Base-by-base conservation (phyloP, 2,113 vertebrate species). In the Mirounga angustirostris region DNA sequence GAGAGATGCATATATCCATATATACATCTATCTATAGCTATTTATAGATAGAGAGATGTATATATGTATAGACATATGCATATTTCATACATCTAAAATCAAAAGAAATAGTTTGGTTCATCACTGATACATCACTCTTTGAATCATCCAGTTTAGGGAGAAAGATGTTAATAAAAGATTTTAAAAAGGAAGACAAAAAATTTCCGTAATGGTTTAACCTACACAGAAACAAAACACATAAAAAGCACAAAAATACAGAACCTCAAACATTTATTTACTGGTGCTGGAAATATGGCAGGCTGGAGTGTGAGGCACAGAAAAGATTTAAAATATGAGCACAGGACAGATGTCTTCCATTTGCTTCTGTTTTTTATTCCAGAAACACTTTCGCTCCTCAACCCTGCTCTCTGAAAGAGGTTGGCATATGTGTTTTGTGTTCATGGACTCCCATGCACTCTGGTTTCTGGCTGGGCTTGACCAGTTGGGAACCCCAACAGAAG, bases 111-210 rank as follows among this genome's bases (percentile, higher is more conserved):
- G 95, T 97, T 97, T 92, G 71, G 54, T 67, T 95, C 80, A 91
- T 97, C 96, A 97, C 26, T 98, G 96, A 95, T 97, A 81, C 0
- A 98, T 97, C n/a, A 83, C 40, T 85, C n/a, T 95, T 79, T 96
- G 87, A 97, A 97, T 96, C 33, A 78, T 85, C 94, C 19, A 94
- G 0, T 89, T 46, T 95, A 91, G 0, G 58, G 59, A 92, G 24
- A 93, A 86, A 59, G 71, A 95, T 87, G 56, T 69, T 91, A 14
- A 78, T 73, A 43, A 91, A 89, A 33, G 83, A 78, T 92, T 93
- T 91, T 76, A 8, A 59, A 93, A 94, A 89, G 7, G n/a, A 89
- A 97, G 3, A 28, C 19, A 21, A 78, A 63, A 81, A 59, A 9
- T 7, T 2, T 33, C 43, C 30, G 36, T 14, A 88, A 61, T 73